Percentiles rank a stretch among this genome's conserved stretches.
These are phyloP conservation scores for Palaemon carinicauda DNA, from an alignment of 1,140 invertebrate genomes.

Conservation along the genomic window DNA sequence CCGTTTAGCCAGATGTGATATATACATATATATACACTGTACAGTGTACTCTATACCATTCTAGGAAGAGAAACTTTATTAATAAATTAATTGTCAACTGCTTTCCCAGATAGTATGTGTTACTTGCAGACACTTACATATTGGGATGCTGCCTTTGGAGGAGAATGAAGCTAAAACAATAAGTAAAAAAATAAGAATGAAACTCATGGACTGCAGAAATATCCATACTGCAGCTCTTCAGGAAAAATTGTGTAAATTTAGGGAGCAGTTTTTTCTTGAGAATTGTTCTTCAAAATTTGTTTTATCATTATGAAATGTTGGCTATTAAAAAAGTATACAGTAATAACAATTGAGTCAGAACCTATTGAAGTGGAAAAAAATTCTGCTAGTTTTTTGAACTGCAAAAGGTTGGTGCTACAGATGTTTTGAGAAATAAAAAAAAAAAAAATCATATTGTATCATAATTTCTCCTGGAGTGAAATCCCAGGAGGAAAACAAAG, in stretches of 20 bases:
- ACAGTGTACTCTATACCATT: conserved; percentile 28
- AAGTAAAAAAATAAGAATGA: too few species aligned
- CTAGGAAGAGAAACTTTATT: conserved; percentile 30
- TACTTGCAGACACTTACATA: too few species aligned
- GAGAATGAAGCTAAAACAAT: too few species aligned
- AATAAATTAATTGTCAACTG: conserved; percentile 35
- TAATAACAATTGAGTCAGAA: conserved; percentile 2
- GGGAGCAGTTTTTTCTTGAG: too few species aligned
- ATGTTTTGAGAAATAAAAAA: conserved; percentile 42
- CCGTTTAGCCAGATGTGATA: conserved; percentile 50
- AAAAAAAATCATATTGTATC: conserved; percentile 40
- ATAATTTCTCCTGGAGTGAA: conserved; percentile 45
- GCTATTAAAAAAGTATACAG: conserved; percentile 32
- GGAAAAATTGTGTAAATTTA: too few species aligned
- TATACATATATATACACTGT: conserved; percentile 40
- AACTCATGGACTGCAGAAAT: too few species aligned
- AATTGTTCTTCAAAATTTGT: too few species aligned
- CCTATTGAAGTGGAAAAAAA: conserved; percentile 5
- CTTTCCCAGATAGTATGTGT: background rate
- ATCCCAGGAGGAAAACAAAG: conserved; percentile 30
- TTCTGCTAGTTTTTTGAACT: conserved; percentile 42
- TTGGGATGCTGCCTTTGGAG: too few species aligned
- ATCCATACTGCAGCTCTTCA: too few species aligned
- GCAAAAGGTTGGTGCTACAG: conserved; percentile 55
- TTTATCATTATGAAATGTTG: background rate